These are phyloP conservation scores for Sciaenops ocellatus DNA, from an alignment of 2,797 vertebrate genomes.

Conservation along the genomic window DNA sequence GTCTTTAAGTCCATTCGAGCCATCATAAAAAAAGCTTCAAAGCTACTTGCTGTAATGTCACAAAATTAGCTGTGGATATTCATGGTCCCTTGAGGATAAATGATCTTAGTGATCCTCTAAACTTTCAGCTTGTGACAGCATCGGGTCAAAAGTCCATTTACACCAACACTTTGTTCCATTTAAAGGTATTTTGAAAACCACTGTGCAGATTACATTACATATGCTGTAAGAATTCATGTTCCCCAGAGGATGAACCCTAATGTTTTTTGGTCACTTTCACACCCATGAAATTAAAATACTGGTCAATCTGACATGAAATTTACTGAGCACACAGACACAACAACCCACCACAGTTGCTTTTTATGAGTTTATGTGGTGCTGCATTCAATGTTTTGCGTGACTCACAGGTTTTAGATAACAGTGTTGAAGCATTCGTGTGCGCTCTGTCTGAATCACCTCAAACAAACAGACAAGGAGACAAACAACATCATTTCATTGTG, in stretches of 20 bases:
- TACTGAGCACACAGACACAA: too few relatives aligned
- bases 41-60: background rate
- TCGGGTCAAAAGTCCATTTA: background rate
- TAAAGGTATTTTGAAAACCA: background rate
- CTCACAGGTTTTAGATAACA: too few relatives aligned
- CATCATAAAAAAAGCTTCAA: background rate
- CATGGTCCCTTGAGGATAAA: too few relatives aligned
- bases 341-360: too few relatives aligned
- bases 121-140: background rate
- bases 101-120: too few relatives aligned
- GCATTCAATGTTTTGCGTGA: too few relatives aligned
- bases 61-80: background rate
- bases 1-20: background rate
- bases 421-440: background rate
- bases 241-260: background rate
- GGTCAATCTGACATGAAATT: background rate
- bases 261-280: background rate
- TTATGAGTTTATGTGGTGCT: background rate
- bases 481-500: background rate
- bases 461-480: background rate
- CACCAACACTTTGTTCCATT: background rate
- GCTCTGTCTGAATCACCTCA: background rate
- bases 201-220: background rate
- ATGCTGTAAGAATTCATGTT: background rate
- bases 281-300: too few relatives aligned